A percentile compares a stretch with the other conserved stretches of the same genome.
Evolutionary conservation across 1,140 invertebrate genomes (phyloP).

Genomic region (Nebria ingens): DNA sequence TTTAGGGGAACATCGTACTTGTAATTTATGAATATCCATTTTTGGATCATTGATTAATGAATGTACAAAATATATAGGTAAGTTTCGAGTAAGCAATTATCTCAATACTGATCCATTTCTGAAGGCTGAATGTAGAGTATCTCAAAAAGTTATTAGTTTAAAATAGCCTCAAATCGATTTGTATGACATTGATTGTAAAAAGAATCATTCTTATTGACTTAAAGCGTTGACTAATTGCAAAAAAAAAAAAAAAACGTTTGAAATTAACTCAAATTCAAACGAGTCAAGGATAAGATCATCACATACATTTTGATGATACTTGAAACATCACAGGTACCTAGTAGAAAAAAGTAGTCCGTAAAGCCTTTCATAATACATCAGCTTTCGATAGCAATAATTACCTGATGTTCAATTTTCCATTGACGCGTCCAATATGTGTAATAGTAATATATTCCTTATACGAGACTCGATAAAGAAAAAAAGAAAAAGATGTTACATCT

Average conservation of each 20-base stretch:
- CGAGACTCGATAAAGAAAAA: no score
- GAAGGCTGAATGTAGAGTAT: neutral
- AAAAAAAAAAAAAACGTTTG: no score
- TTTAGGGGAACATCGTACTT: no score
- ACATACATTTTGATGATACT: no score
- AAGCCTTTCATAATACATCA: neutral
- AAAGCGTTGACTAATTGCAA: neutral
- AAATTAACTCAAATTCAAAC: neutral
- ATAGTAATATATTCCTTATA: neutral
- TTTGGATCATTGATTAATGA: no score
- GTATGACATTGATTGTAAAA: neutral
- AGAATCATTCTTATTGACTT: neutral
- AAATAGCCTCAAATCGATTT: slow-evolving; percentile 13
- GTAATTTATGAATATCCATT: no score
- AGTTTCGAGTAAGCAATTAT: no score
- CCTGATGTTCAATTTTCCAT: neutral
- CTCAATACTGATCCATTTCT: neutral
- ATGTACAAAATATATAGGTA: no score
- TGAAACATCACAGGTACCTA: no score
- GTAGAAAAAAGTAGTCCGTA: neutral
- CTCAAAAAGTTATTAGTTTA: neutral
- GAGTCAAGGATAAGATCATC: neutral
- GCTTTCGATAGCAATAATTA: neutral
- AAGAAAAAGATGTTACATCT: neutral
- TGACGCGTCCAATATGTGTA: neutral